phyloP scores from a whole-genome alignment of 2,113 vertebrate species.

The Bujurquina vittata region DNA sequence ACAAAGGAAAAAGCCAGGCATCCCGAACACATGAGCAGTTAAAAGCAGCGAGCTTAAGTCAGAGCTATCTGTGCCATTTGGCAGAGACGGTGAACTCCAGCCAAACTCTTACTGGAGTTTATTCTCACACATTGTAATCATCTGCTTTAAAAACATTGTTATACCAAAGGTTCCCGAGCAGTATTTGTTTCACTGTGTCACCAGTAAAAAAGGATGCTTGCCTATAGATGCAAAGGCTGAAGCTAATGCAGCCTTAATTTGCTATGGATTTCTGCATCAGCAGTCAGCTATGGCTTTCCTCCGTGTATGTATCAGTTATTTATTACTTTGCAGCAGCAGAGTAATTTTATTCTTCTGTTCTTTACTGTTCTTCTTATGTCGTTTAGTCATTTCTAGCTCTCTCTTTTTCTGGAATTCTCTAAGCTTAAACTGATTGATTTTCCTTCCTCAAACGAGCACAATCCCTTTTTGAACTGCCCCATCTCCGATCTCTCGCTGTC shows the following conservation, averaged over 20 bases:
- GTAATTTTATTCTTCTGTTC: background rate
- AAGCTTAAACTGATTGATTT: slow-evolving; percentile 71
- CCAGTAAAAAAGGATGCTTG: background rate
- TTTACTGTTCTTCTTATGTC: background rate
- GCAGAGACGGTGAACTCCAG: background rate
- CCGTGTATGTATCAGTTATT: background rate
- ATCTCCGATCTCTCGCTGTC: slow-evolving; percentile 32
- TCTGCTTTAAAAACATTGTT: background rate
- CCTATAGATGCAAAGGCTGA: background rate
- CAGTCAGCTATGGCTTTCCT: background rate
- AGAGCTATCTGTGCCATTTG: background rate
- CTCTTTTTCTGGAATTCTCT: slow-evolving; percentile 38
- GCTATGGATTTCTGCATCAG: background rate
- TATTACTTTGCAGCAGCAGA: background rate
- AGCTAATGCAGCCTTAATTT: background rate
- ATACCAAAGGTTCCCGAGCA: background rate
- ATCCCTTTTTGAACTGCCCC: slow-evolving; percentile 31
- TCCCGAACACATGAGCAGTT: slow-evolving; percentile 17
- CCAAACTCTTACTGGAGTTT: background rate
- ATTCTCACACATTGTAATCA: background rate
- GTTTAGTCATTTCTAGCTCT: slow-evolving; percentile 13
- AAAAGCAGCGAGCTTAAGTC: slow-evolving; percentile 12
- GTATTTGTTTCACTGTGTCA: background rate
- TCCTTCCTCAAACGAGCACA: slow-evolving; percentile 35
- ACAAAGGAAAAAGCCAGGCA: slow-evolving; percentile 9